Conservation (phyloP, 2,888 invertebrate genomes). For the Polymixis flavicincta region DNA sequence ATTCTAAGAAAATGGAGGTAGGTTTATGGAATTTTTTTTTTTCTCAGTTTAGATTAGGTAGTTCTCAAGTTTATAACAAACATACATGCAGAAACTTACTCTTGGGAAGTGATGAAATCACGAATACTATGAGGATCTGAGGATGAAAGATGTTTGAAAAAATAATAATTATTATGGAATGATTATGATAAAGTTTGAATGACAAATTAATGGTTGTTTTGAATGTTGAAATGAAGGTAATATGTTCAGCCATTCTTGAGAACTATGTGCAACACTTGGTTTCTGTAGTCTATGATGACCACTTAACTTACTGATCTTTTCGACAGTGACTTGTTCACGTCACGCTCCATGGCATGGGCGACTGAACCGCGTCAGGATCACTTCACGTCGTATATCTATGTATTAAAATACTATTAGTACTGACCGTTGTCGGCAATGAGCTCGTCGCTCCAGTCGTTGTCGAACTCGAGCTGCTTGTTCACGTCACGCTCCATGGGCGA, state of each 20-base stretch:
- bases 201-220: not conserved
- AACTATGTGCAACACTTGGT: not conserved
- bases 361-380: conserved; percentile 78
- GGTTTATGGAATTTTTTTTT: not conserved
- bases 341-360: conserved; percentile 91
- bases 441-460: conserved; percentile 92
- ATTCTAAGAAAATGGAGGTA: not conserved
- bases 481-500: conserved; percentile 91
- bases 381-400: conserved; percentile 6
- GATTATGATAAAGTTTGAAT: not conserved
- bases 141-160: conserved; percentile 39
- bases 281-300: not conserved
- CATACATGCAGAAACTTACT: conserved; percentile 38
- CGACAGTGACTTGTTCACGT: conserved; percentile 90
- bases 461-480: conserved; percentile 92
- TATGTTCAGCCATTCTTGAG: not conserved
- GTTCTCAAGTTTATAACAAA: conserved; percentile 11
- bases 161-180: conserved; percentile 26
- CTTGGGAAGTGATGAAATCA: conserved; percentile 33
- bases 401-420: conserved; percentile 31
- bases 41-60: not conserved
- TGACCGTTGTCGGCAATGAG: conserved; percentile 79
- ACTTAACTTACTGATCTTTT: not conserved
- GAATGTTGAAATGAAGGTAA: not conserved
- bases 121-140: conserved; percentile 37